Evolutionary conservation across 2,113 vertebrate species (phyloP).

Genomic region (Macroglossus sobrinus): DNA sequence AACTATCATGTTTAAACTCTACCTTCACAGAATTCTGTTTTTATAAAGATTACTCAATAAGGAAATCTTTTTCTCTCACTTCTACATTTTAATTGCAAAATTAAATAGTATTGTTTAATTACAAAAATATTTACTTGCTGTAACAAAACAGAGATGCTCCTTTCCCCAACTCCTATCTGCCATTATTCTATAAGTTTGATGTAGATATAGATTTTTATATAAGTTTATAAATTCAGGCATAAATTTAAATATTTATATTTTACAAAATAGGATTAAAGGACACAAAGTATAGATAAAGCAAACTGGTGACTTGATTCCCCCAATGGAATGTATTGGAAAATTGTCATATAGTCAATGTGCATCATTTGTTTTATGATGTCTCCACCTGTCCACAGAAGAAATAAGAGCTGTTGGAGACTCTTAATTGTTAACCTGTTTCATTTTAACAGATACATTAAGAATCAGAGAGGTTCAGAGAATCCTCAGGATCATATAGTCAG

Average conservation of each 20-base stretch:
- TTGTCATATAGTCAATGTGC: background rate
- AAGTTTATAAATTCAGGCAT: background rate
- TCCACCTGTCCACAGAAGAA: background rate
- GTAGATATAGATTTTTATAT: background rate
- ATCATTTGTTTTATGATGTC: background rate
- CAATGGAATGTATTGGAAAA: background rate
- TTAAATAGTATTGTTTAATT: background rate
- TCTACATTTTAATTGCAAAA: constrained; percentile 8
- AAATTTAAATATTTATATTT: background rate
- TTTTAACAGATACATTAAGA: constrained; percentile 52
- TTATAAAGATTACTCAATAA: background rate
- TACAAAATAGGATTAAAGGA: background rate
- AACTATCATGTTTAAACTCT: background rate
- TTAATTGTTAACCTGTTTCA: constrained; percentile 38
- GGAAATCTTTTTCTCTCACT: background rate
- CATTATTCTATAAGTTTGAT: background rate
- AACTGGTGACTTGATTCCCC: background rate
- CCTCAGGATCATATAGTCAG: background rate
- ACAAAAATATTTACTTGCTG: background rate
- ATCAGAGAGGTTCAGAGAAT: constrained; percentile 19
- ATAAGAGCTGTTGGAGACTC: background rate
- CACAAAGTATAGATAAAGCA: background rate
- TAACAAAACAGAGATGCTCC: background rate
- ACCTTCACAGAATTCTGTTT: background rate
- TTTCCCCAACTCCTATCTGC: background rate